A percentile compares a stretch with the other conserved stretches of the same genome.
Evolutionary conservation across 2,888 invertebrate species (phyloP).

Genomic region (Mythimna impura): DNA sequence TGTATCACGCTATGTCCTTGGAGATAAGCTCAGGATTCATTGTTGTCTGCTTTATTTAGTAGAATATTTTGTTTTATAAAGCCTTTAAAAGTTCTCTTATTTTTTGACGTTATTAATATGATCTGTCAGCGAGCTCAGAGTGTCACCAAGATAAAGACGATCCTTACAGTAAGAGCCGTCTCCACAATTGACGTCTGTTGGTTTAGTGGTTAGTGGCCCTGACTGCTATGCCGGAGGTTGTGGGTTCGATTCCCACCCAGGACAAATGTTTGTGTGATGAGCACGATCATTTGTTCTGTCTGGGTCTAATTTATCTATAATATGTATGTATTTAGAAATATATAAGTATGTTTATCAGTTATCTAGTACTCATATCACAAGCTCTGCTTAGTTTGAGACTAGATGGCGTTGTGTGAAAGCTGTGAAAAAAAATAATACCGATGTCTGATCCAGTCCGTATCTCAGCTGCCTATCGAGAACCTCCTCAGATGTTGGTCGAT

Average conservation of each 20-base stretch:
- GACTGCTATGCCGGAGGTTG: too few species aligned
- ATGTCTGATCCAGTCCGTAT: neutral
- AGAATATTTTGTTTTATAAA: constrained; percentile 1
- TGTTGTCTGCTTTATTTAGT: constrained; percentile 25
- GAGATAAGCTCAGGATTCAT: constrained; percentile 43
- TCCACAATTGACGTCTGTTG: neutral
- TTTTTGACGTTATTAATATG: neutral
- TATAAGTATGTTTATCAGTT: too few species aligned
- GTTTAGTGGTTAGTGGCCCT: too few species aligned
- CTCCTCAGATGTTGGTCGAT: too few species aligned
- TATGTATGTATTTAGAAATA: too few species aligned
- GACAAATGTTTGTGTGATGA: too few species aligned
- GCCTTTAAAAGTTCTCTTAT: neutral
- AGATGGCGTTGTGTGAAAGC: too few species aligned
- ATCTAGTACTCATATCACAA: too few species aligned
- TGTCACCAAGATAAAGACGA: neutral
- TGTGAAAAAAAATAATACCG: neutral
- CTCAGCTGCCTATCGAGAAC: neutral
- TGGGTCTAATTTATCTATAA: too few species aligned
- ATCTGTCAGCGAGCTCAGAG: neutral
- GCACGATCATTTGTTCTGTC: too few species aligned
- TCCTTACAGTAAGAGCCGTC: neutral
- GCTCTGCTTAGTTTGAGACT: too few species aligned
- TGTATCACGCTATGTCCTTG: constrained; percentile 45
- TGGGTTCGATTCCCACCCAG: too few species aligned